Percentiles rank a stretch among this genome's conserved stretches.
These are phyloP conservation scores for Oscheius sp. DNA, from an alignment of 2,888 invertebrate genomes.

Conservation along the genomic window DNA sequence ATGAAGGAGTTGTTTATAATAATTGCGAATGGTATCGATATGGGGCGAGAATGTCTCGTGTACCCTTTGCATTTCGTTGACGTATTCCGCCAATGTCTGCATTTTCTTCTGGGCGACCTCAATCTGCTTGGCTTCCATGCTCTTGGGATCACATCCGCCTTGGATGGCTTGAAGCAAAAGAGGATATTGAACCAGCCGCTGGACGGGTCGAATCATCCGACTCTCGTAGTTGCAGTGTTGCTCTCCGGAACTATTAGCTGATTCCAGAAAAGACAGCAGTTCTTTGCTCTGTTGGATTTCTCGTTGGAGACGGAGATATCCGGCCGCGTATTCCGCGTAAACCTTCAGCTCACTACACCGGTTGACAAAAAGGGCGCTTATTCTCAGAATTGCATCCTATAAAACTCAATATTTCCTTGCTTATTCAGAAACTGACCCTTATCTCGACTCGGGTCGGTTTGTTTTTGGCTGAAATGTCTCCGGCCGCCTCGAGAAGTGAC, in stretches of 20 bases:
- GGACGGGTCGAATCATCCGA: conserved; percentile 68
- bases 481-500: conserved; percentile 52
- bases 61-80: conserved; percentile 70
- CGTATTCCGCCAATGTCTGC: conserved; percentile 66
- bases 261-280: conserved; percentile 56
- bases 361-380: conserved; percentile 66
- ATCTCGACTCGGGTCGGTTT: conserved; percentile 41
- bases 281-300: conserved; percentile 51
- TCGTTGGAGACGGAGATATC: conserved; percentile 64
- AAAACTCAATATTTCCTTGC: not conserved
- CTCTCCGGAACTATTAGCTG: conserved; percentile 52
- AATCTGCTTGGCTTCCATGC: conserved; percentile 50
- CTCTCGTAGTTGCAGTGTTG: conserved; percentile 64
- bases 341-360: conserved; percentile 65
- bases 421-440: conserved; percentile 41
- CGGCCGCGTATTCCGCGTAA: conserved; percentile 68
- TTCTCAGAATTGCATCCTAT: conserved; percentile 62
- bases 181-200: conserved; percentile 65
- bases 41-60: conserved; percentile 64
- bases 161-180: conserved; percentile 53
- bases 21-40: conserved; percentile 48
- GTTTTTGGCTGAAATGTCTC: conserved; percentile 47
- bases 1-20: conserved; percentile 40
- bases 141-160: conserved; percentile 48
- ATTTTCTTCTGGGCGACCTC: conserved; percentile 60